Evolutionary conservation across 2,888 invertebrate species (phyloP).

Genomic region (Parasteatoda lunata): DNA sequence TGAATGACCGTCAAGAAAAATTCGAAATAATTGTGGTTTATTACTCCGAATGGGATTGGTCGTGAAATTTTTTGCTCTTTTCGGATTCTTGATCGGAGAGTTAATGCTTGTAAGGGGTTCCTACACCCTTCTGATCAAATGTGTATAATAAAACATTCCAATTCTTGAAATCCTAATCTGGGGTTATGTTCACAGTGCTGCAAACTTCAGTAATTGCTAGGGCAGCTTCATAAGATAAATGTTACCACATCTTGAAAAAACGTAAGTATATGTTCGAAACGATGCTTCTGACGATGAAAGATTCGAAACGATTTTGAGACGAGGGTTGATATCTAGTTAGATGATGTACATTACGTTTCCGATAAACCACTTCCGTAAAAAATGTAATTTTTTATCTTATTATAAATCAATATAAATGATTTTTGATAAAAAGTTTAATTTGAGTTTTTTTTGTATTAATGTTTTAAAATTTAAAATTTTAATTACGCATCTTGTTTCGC

Average conservation of each 20-base stretch:
- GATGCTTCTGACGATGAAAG: constrained; percentile 37
- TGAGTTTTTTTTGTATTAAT: background rate
- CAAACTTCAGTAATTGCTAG: constrained; percentile 55
- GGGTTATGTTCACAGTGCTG: background rate
- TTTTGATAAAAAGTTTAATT: constrained; percentile 37
- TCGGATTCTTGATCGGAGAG: background rate
- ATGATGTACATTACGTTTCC: constrained; percentile 43
- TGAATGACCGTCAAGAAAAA: constrained; percentile 4
- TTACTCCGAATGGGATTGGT: constrained; percentile 4
- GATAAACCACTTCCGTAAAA: constrained; percentile 47
- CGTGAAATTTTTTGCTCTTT: background rate
- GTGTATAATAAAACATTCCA: constrained; percentile 55
- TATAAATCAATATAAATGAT: constrained; percentile 61
- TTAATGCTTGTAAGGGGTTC: background rate
- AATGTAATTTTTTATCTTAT: constrained; percentile 50
- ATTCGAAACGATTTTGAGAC: constrained; percentile 33
- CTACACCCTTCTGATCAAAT: constrained; percentile 17
- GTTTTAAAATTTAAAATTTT: no score
- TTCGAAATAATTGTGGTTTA: constrained; percentile 39
- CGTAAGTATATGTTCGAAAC: constrained; percentile 52
- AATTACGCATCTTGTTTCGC: no score
- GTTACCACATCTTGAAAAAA: constrained; percentile 49
- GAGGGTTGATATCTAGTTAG: constrained; percentile 36
- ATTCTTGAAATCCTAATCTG: constrained; percentile 43
- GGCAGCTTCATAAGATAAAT: constrained; percentile 55